A percentile compares a stretch with the other conserved stretches of the same genome.
Conservation (phyloP, 2,888 invertebrate species). For the Zhuqinia jingwanae region DNA sequence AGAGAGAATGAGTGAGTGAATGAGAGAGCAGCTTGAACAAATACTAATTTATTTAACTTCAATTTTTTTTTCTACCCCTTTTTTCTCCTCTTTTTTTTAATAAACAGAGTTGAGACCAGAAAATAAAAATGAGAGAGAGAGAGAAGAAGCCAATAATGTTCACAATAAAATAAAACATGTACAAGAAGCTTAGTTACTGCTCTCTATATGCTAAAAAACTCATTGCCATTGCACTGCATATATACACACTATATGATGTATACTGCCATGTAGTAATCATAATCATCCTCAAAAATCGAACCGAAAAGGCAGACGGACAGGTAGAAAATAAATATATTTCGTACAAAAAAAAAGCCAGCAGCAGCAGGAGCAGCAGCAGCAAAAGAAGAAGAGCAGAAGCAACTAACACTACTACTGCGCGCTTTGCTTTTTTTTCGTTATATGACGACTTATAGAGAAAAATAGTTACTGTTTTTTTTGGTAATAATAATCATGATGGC, state of each 20-base stretch:
- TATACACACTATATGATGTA: not conserved
- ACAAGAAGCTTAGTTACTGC: not conserved
- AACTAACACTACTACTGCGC: not conserved
- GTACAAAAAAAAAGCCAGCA: not conserved
- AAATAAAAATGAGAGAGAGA: too few species aligned
- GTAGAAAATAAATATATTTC: conserved; percentile 26
- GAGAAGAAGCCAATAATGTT: conserved; percentile 48
- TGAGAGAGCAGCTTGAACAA: conserved; percentile 59
- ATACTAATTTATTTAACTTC: conserved; percentile 70
- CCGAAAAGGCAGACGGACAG: conserved; percentile 24
- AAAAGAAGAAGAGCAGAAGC: too few species aligned
- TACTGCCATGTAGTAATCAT: not conserved
- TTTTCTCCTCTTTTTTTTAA: not conserved
- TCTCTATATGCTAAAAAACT: too few species aligned
- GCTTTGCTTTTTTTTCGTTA: not conserved
- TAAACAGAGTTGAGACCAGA: too few species aligned
- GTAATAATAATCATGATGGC: conserved; percentile 22
- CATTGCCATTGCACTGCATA: not conserved
- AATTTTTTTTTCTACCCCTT: conserved; percentile 52
- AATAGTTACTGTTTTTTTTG: conserved; percentile 39
- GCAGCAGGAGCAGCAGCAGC: too few species aligned
- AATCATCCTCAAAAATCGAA: conserved; percentile 36
- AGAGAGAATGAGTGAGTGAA: not conserved
- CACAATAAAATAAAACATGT: not conserved
- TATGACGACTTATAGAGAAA: conserved; percentile 34